Evolutionary conservation across 1,140 invertebrate species (phyloP).

Genomic region (Thaumetopoea pityocampa): DNA sequence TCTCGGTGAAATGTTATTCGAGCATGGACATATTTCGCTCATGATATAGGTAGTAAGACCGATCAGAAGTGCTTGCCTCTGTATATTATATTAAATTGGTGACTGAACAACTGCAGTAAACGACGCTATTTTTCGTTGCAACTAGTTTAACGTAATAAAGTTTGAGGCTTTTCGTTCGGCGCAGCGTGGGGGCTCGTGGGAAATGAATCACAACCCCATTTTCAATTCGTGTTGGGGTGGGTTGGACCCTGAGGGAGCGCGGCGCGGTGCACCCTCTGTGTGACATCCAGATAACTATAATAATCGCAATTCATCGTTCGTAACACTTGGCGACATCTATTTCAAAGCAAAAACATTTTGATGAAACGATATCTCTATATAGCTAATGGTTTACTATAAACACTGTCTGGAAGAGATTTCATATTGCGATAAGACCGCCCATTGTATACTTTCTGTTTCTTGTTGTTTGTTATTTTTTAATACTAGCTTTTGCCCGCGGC

Average conservation of each 20-base stretch:
- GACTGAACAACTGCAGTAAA: conserved; percentile 11
- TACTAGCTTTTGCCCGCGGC: too few relatives aligned
- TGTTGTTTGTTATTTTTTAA: too few relatives aligned
- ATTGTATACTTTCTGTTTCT: too few relatives aligned
- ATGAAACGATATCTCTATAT: background rate
- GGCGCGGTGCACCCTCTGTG: conserved; percentile 55
- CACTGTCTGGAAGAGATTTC: too few relatives aligned
- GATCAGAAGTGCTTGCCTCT: too few relatives aligned
- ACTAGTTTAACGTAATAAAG: conserved; percentile 39
- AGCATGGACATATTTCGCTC: too few relatives aligned
- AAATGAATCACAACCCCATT: conserved; percentile 75
- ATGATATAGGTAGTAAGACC: too few relatives aligned
- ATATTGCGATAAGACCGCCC: too few relatives aligned
- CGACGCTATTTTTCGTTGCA: conserved; percentile 7
- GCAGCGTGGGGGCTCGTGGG: conserved; percentile 55
- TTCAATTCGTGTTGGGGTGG: conserved; percentile 62
- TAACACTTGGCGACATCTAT: conserved; percentile 29
- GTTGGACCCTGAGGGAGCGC: conserved; percentile 42
- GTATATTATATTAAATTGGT: too few relatives aligned
- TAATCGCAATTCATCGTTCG: conserved; percentile 55
- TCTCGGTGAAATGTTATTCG: too few relatives aligned
- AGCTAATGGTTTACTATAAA: too few relatives aligned
- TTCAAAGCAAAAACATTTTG: too few relatives aligned
- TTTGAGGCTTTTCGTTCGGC: conserved; percentile 47
- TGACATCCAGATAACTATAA: conserved; percentile 63